These are phyloP conservation scores for Volucella inanis DNA, from an alignment of 2,888 invertebrate species.

Conservation along the genomic window DNA sequence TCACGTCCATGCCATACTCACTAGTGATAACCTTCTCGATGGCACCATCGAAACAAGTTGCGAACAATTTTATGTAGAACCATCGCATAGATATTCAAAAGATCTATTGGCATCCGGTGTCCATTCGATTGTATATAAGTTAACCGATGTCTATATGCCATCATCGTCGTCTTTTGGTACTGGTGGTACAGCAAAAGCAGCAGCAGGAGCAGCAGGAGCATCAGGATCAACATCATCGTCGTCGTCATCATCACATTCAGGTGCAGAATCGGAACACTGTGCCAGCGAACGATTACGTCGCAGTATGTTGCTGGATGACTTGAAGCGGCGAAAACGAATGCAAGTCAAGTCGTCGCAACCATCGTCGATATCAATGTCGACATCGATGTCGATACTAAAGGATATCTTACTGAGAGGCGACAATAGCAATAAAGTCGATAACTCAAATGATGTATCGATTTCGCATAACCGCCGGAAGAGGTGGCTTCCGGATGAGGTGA, in stretches of 20 bases:
- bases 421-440: conserved; percentile 77
- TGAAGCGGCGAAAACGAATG: conserved; percentile 77
- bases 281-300: conserved; percentile 82
- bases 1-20: conserved; percentile 92
- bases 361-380: too few species aligned
- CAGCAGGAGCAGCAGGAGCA: conserved; percentile 75
- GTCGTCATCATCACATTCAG: conserved; percentile 63
- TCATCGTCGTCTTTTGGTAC: conserved; percentile 77
- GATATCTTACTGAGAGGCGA: conserved; percentile 50
- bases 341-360: conserved; percentile 28
- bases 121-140: conserved; percentile 93
- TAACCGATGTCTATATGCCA: conserved; percentile 88
- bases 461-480: conserved; percentile 83
- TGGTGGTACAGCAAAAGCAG: conserved; percentile 80
- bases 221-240: conserved; percentile 79
- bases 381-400: conserved; percentile 22
- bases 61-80: conserved; percentile 93
- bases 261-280: conserved; percentile 79
- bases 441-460: conserved; percentile 78
- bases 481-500: conserved; percentile 88
- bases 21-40: conserved; percentile 93
- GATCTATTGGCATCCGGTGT: conserved; percentile 84
- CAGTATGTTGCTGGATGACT: conserved; percentile 77
- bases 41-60: conserved; percentile 91
- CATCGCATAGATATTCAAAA: conserved; percentile 83